Evolutionary conservation across 1,140 invertebrate genomes (phyloP).

Genomic region (Tetragnatha versicolor): DNA sequence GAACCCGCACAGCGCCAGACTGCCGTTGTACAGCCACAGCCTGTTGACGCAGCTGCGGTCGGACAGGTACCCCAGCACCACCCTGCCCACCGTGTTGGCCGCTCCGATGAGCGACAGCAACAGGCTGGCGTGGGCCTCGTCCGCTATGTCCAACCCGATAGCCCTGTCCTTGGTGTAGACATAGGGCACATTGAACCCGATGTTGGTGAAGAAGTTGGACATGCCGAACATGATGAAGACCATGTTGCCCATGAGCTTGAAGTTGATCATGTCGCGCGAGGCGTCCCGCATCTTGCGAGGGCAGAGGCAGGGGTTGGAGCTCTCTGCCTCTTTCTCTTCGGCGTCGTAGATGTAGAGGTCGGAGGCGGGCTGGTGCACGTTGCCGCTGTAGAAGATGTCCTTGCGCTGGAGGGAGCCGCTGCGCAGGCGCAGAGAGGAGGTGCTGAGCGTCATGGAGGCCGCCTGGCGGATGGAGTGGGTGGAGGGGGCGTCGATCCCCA

Average conservation of each 20-base stretch:
- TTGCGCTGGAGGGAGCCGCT: slow-evolving; percentile 72
- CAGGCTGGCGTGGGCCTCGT: slow-evolving; percentile 61
- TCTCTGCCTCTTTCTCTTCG: background rate
- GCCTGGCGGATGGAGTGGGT: slow-evolving; percentile 24
- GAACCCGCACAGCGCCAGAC: slow-evolving; percentile 81
- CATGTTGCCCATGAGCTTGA: slow-evolving; percentile 77
- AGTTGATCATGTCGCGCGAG: slow-evolving; percentile 73
- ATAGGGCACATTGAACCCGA: slow-evolving; percentile 95
- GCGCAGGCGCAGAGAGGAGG: slow-evolving; percentile 25
- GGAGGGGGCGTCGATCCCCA: slow-evolving; percentile 20
- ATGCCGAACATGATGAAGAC: slow-evolving; percentile 89
- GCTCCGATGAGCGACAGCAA: slow-evolving; percentile 68
- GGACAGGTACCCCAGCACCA: slow-evolving; percentile 81
- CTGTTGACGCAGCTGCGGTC: slow-evolving; percentile 88
- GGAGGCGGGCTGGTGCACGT: slow-evolving; percentile 69
- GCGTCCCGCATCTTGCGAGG: slow-evolving; percentile 57
- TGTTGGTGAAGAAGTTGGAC: slow-evolving; percentile 94
- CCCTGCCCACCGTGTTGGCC: slow-evolving; percentile 68
- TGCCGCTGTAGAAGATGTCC: slow-evolving; percentile 87
- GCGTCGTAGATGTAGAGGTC: slow-evolving; percentile 23
- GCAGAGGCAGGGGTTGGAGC: background rate
- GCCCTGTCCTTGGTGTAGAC: slow-evolving; percentile 79
- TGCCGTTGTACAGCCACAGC: slow-evolving; percentile 85
- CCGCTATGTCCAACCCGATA: slow-evolving; percentile 66
- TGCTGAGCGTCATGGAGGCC: slow-evolving; percentile 37